Conservation (phyloP, 2,113 vertebrate species). For the Gymnorhina tibicen region DNA sequence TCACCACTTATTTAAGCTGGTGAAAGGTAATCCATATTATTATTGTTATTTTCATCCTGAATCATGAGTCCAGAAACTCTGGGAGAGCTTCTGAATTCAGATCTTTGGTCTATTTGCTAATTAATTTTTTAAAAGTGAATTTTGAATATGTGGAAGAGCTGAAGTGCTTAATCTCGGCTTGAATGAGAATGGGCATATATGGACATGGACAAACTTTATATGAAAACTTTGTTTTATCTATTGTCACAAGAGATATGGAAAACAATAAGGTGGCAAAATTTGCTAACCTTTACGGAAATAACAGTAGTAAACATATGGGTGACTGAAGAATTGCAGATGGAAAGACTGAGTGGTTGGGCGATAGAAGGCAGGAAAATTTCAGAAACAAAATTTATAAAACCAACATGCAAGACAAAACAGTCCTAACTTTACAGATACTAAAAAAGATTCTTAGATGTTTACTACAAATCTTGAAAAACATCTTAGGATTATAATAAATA, state of each 20-base stretch:
- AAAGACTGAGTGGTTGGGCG: background rate
- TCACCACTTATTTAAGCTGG: background rate
- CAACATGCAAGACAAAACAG: background rate
- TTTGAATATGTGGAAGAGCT: background rate
- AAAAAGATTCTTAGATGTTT: background rate
- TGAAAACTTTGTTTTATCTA: background rate
- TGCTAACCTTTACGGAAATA: background rate
- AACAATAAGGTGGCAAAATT: background rate
- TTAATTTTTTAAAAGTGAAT: background rate
- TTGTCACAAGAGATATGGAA: background rate
- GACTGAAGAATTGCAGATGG: background rate
- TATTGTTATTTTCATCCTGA: background rate
- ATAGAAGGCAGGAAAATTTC: background rate
- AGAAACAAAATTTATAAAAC: background rate
- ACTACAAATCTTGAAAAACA: background rate
- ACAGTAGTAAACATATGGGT: background rate
- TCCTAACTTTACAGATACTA: background rate
- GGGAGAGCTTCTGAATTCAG: background rate
- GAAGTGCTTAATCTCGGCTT: background rate
- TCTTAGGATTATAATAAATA: background rate
- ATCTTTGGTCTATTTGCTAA: background rate
- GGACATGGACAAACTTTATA: background rate
- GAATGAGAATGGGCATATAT: background rate
- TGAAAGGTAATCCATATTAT: background rate
- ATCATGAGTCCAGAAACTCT: background rate